Evolutionary conservation across 2,888 invertebrate genomes (phyloP), one percentile per base, ranked within the genome.

Genomic region (Pardosa pseudoannulata): DNA sequence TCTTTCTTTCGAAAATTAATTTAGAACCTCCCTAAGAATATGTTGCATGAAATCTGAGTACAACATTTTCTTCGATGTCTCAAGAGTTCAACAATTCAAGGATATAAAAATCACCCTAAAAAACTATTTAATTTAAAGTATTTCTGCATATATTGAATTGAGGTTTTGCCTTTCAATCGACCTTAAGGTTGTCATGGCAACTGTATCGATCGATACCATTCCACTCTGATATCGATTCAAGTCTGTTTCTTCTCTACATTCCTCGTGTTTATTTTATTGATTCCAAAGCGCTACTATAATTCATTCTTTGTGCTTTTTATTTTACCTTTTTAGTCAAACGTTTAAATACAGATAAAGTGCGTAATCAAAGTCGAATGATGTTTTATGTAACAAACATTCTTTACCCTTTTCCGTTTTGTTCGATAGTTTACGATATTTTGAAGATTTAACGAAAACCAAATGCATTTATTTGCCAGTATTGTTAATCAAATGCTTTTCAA

Each of bases 131-230:
- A 23, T 56, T 56, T 23, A 23, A 56, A 56, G 23, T 56, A 56
- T 56, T 56, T 56, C 56, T 6, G 56, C 23, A 56, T 5, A 56
- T 56, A 56, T 56, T 56, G 56, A 23, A 56, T 23, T 56, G 56
- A 56, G 78, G 50, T 73, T 85, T 85, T 85, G 78, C 83, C 83
- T 78, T 85, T 78, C 72, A 29, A 31, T 68, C 68, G 83, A 72
- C 83, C 83, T 85, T 78, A 41, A 19, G 29, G 78, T 85, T 65
- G 32, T 64, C 73, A 73, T 83, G 83, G 62, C 1, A 16, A 85
- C 73, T 16, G 67, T 65, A 85, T 85, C 83, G 83, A 85, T 72
- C 83, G 83, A 31, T 56, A n/a, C 28, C 31, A 27, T 56, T 56
- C 56, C 65, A 46, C 71, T 71, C 71, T 36, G 50, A 36, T 83